Base-by-base conservation (phyloP, 2,888 invertebrate species). In the Scelioninae gen. 2 region DNA sequence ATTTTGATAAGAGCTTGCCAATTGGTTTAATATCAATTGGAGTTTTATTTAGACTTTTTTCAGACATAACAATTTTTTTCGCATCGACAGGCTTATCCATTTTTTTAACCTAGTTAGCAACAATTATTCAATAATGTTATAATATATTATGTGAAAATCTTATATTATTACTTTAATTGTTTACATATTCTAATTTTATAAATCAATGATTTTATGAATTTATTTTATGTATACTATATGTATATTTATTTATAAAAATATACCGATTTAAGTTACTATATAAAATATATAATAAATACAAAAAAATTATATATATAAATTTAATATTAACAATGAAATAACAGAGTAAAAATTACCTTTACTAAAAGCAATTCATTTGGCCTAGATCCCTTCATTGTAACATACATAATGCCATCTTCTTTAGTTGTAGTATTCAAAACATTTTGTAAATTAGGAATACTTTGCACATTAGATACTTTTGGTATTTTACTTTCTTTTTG, bases 341-440 rank as follows among this genome's bases (percentile, higher is more conserved):
- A n/a, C n/a, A n/a, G n/a, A n/a, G n/a, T n/a, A n/a, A n/a, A n/a
- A n/a, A n/a, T 83, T 2, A 84, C 85, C 73, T 86, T 86, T 0
- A 86, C 84, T 16, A 86, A 75, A 19, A 86, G 77, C 68, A 85
- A 57, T 75, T 86, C 86, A 67, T 86, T 86, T 0, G 86, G 86
- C 25, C 83, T 86, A 0, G 83, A 79, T 15, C 86, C 86, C 41
- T 85, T 85, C 2, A 86, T 83, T 19, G 85, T 85, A 16, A 86
- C 85, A 37, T 86, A 86, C 84, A 86, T 85, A 28, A 86, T 81
- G 10, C 85, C 85, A 53, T 85, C 81, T 70, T 86, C 83, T 19
- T 81, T 78, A n/a, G 78, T 75, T 7, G 72, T 78, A 15, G 82
- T 77, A 31, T 75, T 85, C 11, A 83, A 55, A 0, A 83, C 78